Evolutionary conservation across 2,113 vertebrate species (phyloP).

Genomic region (Psilopsiagon aymara): DNA sequence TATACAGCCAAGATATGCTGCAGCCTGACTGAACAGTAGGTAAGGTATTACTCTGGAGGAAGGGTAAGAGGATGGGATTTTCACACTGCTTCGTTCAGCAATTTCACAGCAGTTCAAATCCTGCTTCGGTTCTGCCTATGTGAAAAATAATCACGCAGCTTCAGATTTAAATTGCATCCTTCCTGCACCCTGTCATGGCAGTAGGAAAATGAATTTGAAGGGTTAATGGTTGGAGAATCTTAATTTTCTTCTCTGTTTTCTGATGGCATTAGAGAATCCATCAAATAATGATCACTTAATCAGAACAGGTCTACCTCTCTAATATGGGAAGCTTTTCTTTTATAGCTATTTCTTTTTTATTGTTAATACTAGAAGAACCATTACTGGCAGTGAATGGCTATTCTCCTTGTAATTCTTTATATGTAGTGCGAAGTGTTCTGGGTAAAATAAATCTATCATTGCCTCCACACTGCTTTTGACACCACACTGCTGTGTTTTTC

Average conservation of each 20-base stretch:
- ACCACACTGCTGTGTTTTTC: neutral
- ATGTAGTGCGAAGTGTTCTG: neutral
- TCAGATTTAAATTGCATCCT: neutral
- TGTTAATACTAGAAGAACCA: neutral
- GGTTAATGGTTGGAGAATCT: neutral
- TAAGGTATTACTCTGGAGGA: neutral
- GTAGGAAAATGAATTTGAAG: neutral
- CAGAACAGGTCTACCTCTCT: neutral
- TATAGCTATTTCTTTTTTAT: neutral
- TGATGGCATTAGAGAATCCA: neutral
- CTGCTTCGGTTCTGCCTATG: neutral
- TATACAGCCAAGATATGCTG: neutral
- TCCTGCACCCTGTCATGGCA: neutral
- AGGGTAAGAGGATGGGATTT: neutral
- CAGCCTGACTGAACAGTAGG: neutral
- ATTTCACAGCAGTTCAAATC: neutral
- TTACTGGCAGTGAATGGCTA: neutral
- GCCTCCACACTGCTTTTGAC: neutral
- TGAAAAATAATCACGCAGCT: neutral
- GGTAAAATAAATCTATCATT: neutral
- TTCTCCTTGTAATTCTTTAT: neutral
- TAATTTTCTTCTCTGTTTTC: neutral
- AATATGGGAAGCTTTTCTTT: neutral
- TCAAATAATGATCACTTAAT: neutral
- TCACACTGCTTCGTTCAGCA: neutral